Conservation (phyloP, 37 sponge, comb jelly and placozoan species). For the Dysidea cf. avara region DNA sequence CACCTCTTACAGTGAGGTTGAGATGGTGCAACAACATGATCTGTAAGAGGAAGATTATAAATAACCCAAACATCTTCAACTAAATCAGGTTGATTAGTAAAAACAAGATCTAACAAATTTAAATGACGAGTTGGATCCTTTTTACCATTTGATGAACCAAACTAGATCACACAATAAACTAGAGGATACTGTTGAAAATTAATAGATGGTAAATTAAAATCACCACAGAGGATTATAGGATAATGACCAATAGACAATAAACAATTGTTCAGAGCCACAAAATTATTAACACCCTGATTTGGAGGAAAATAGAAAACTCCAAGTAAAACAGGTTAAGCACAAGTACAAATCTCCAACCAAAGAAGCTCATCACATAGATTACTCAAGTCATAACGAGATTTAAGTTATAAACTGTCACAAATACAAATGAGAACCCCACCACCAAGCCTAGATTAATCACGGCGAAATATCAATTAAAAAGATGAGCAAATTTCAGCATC, state of each 20-base stretch:
- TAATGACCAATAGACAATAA: background rate
- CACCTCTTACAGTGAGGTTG: too few relatives aligned
- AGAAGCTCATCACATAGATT: slow-evolving; percentile 21
- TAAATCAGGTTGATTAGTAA: background rate
- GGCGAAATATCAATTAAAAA: background rate
- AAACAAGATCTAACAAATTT: background rate
- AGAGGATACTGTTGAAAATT: background rate
- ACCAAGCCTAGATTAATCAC: slow-evolving; percentile 3
- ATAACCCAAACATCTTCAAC: background rate
- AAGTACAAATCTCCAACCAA: slow-evolving; percentile 14
- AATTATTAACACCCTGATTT: background rate
- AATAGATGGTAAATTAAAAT: slow-evolving; percentile 27
- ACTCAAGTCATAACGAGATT: slow-evolving; percentile 3
- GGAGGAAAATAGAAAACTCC: slow-evolving; percentile 37
- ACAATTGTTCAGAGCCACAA: background rate
- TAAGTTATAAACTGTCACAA: background rate
- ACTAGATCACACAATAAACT: background rate
- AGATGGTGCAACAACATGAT: too few relatives aligned
- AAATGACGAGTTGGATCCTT: background rate
- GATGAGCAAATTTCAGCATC: background rate
- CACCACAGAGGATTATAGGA: slow-evolving; percentile 30
- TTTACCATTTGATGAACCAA: background rate
- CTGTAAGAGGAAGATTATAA: background rate
- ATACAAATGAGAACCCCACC: slow-evolving; percentile 17
- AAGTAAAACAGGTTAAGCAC: background rate